These are phyloP conservation scores for Drosophila insularis DNA, from an alignment of 1,140 invertebrate genomes.

Conservation along the genomic window DNA sequence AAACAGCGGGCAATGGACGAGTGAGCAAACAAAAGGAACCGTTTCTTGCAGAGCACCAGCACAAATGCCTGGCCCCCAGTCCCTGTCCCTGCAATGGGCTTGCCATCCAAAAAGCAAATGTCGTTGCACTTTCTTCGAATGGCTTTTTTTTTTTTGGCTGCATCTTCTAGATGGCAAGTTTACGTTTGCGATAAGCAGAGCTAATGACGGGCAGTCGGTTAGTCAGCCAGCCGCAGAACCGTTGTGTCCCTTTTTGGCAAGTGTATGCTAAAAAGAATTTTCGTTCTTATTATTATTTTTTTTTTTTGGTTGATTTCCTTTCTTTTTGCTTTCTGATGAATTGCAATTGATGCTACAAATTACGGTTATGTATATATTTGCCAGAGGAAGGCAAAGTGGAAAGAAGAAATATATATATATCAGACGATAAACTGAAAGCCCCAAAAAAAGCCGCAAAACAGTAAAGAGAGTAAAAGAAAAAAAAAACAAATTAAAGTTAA, in stretches of 20 bases:
- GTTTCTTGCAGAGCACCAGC: constrained; percentile 40
- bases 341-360: constrained; percentile 72
- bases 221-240: constrained; percentile 71
- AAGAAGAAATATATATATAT: constrained; percentile 36
- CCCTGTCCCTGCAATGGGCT: neutral
- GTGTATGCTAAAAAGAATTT: constrained; percentile 65
- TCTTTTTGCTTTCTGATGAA: constrained; percentile 60
- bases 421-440: constrained; percentile 76
- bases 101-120: constrained; percentile 37
- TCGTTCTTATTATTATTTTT: constrained; percentile 14
- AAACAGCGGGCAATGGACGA: constrained; percentile 61
- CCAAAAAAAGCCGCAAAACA: constrained; percentile 38
- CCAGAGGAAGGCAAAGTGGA: constrained; percentile 17
- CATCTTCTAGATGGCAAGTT: constrained; percentile 50
- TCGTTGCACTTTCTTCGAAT: constrained; percentile 70
- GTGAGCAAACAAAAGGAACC: constrained; percentile 70
- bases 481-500: constrained; percentile 35
- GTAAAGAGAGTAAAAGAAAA: constrained; percentile 53
- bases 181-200: constrained; percentile 52
- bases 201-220: constrained; percentile 64
- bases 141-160: constrained; percentile 41
- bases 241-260: constrained; percentile 45
- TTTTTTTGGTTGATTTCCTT: constrained; percentile 11
- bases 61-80: neutral
- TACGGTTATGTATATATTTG: constrained; percentile 65